Evolutionary conservation across 92 coral and sea anemone species (phyloP).

Genomic region (Ricordea florida): DNA sequence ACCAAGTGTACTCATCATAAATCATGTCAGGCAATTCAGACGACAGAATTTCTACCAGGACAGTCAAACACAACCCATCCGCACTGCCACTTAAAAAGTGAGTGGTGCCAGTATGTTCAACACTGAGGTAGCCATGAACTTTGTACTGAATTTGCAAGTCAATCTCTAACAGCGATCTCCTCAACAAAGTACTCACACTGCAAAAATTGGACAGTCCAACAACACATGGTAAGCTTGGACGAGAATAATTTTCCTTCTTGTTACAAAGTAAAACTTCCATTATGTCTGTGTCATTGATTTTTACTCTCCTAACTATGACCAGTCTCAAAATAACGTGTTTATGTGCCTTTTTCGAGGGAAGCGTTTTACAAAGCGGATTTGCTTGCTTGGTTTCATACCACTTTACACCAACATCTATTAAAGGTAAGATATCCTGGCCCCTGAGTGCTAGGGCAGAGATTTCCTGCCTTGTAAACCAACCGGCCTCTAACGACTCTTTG

Average conservation of each 20-base stretch:
- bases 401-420: constrained; percentile 44
- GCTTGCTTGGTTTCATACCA: constrained; percentile 58
- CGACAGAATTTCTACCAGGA: constrained; percentile 50
- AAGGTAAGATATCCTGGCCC: constrained; percentile 61
- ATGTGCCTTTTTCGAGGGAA: constrained; percentile 61
- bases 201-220: background rate
- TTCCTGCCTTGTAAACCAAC: constrained; percentile 59
- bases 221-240: background rate
- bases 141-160: constrained; percentile 27
- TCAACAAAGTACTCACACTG: background rate
- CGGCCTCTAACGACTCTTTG: constrained; percentile 83
- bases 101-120: constrained; percentile 77
- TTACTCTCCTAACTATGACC: constrained; percentile 30
- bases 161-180: constrained; percentile 4
- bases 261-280: background rate
- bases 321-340: constrained; percentile 15
- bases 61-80: constrained; percentile 69
- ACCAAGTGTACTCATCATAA: constrained; percentile 19
- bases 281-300: background rate
- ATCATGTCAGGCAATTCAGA: background rate
- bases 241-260: background rate
- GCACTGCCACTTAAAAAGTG: constrained; percentile 27
- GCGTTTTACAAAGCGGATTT: constrained; percentile 45
- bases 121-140: constrained; percentile 60
- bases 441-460: constrained; percentile 25